phyloP scores from a whole-genome alignment of 2,888 invertebrate species.

The Thyatira batis region DNA sequence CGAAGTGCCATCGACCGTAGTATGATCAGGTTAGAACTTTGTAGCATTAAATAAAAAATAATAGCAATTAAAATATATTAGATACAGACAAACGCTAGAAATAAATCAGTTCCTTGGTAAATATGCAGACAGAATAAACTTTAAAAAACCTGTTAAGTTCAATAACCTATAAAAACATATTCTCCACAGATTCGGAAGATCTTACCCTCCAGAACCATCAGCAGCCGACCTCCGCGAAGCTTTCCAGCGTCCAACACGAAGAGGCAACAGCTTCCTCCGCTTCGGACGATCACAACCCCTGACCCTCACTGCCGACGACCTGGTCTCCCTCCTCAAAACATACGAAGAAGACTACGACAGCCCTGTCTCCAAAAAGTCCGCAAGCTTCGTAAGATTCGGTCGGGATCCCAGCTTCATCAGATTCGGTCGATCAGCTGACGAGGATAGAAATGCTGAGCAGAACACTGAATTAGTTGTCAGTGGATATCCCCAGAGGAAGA shows the following conservation, averaged over 20 bases:
- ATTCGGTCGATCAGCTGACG: constrained; percentile 67
- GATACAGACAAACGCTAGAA: too few relatives aligned
- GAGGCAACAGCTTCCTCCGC: constrained; percentile 70
- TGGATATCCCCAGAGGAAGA: constrained; percentile 66
- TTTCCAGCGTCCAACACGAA: constrained; percentile 54
- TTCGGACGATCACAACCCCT: constrained; percentile 69
- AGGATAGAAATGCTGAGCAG: constrained; percentile 53
- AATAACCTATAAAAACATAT: not conserved
- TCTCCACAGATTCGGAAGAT: constrained; percentile 65
- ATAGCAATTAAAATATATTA: too few relatives aligned
- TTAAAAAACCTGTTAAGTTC: too few relatives aligned
- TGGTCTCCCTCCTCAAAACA: constrained; percentile 58
- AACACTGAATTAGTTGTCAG: constrained; percentile 48
- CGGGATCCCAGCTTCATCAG: constrained; percentile 75
- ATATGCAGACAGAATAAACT: too few relatives aligned
- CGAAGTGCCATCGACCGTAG: constrained; percentile 72
- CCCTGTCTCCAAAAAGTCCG: constrained; percentile 54
- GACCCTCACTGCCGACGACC: constrained; percentile 62
- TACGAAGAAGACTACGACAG: constrained; percentile 68
- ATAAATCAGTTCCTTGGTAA: not conserved
- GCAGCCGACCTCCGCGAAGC: constrained; percentile 67
- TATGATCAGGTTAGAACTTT: constrained; percentile 60
- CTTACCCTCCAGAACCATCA: constrained; percentile 67
- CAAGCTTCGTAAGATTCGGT: constrained; percentile 68
- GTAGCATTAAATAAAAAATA: too few relatives aligned